These are phyloP conservation scores for Aptenodytes patagonicus DNA, from an alignment of 2,113 vertebrate species.

Conservation along the genomic window DNA sequence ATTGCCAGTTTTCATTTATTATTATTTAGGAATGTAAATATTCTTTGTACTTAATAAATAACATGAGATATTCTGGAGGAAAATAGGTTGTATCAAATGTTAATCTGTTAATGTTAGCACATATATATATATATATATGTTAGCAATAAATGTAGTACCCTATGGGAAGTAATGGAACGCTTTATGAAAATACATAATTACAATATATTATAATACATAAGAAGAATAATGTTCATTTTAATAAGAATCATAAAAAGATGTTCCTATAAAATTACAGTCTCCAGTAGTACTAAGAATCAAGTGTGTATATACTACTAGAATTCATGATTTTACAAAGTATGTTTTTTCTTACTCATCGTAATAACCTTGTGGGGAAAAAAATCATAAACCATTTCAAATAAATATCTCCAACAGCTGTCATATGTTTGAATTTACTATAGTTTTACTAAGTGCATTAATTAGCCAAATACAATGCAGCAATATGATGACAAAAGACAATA, in stretches of 20 bases:
- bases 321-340: background rate
- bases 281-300: background rate
- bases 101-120: background rate
- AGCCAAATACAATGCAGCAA: background rate
- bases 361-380: background rate
- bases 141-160: background rate
- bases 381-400: background rate
- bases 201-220: background rate
- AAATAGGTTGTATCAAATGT: background rate
- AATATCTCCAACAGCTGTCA: background rate
- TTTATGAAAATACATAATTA: background rate
- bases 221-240: background rate
- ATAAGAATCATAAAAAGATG: background rate
- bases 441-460: background rate
- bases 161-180: background rate
- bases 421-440: background rate
- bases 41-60: background rate
- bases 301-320: background rate
- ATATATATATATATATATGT: background rate
- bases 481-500: background rate
- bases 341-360: background rate
- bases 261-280: background rate
- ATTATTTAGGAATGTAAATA: background rate
- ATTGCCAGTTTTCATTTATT: background rate
- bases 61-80: background rate